Evolutionary conservation across 2,888 invertebrate species (phyloP), one percentile per base, ranked within the genome.

Genomic region (Notocelia uddmanniana): DNA sequence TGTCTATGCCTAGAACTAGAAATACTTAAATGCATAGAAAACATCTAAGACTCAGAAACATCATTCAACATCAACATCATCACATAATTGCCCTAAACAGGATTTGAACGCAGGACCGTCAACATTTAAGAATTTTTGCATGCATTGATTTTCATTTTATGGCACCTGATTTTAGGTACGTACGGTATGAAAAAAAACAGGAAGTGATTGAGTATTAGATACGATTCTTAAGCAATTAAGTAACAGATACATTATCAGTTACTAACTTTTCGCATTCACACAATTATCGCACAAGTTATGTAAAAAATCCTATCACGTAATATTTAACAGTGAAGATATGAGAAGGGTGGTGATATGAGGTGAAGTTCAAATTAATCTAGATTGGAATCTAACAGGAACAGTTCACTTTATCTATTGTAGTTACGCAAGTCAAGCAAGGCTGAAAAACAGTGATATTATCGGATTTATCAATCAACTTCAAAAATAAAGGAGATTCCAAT

Each of bases 311-410:
- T 75, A 75, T 76, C 69, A 72, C 71, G 59, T 68, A 62, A 68
- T 54, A 63, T 74, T 81, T 86, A 85, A 83, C 78, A 74, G 52
- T 76, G 75, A 68, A 41, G 50, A 77, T 76, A 45, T 0, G 58
- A 76, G 19, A n/a, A n/a, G n/a, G n/a, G 52, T 76, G 75, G 68
- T 37, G 50, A 77, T 76, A 45, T 64, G 87, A 87, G 86, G 87
- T 86, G 83, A 87, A 87, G 84, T 86, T 85, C 85, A 84, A 54
- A 76, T 5, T 81, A 82, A 85, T 82, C 80, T 80, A 70, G 75
- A 75, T 73, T 69, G 52, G 74, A 74, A 73, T 76, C 55, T 55
- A 68, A 57, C 55, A 62, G 72, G 62, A 72, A 72, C 55, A 21
- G 62, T 72, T 62, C 21, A 41, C 0, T 54, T 66, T 71, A 72